Conservation (phyloP, 1,140 invertebrate genomes). For the Dreissena polymorpha region DNA sequence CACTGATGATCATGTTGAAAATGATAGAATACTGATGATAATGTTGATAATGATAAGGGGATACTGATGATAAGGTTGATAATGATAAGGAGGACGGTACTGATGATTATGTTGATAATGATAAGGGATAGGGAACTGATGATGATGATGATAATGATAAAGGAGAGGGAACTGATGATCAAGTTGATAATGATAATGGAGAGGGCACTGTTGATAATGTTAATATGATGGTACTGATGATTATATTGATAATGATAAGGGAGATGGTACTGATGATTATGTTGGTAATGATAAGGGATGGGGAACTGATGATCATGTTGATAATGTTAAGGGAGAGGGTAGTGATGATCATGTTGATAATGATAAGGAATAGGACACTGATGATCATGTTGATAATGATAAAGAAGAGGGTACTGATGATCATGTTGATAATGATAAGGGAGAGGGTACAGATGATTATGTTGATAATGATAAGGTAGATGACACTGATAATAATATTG, state of each 20-base stretch:
- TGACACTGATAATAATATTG: constrained; percentile 9
- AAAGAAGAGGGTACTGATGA: neutral
- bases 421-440: constrained; percentile 7
- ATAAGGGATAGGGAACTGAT: constrained; percentile 11
- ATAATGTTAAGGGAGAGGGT: neutral
- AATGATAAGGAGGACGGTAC: neutral
- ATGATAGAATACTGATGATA: neutral
- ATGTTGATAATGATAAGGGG: neutral
- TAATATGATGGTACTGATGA: no score
- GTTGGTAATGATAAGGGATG: no score
- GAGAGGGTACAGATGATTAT: no score
- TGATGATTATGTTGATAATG: neutral
- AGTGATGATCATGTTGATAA: neutral
- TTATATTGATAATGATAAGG: constrained; percentile 3
- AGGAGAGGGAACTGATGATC: neutral
- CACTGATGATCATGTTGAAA: no score
- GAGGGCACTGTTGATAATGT: constrained; percentile 9
- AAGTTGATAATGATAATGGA: constrained; percentile 5
- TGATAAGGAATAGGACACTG: neutral
- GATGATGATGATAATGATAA: constrained; percentile 4
- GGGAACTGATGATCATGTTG: no score
- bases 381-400: neutral
- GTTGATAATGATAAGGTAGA: neutral
- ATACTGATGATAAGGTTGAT: neutral
- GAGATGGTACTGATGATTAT: constrained; percentile 10